Conservation (phyloP, 2,888 invertebrate genomes). For the Drosophila imparisetae region DNA sequence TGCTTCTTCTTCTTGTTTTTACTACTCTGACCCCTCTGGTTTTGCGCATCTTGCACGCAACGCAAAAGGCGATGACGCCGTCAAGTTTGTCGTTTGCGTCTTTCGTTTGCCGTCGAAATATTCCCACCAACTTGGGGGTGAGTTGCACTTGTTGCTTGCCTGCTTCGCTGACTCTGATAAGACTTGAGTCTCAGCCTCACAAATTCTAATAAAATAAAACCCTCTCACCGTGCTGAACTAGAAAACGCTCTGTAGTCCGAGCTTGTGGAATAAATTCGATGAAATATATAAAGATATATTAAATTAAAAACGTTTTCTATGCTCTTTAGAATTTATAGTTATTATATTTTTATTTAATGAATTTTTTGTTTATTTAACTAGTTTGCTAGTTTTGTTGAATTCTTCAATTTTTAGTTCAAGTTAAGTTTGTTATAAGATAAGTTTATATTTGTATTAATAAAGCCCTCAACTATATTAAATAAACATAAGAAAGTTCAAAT, state of each 20-base stretch:
- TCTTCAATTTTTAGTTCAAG: background rate
- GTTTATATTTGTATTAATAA: background rate
- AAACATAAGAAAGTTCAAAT: background rate
- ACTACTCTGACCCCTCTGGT: conserved; percentile 3
- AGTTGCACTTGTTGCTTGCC: conserved; percentile 40
- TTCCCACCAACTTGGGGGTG: conserved; percentile 47
- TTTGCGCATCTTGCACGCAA: conserved; percentile 61
- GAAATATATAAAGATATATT: background rate
- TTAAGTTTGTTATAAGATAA: background rate
- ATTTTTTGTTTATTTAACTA: background rate
- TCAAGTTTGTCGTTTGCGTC: conserved; percentile 73
- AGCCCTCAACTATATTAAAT: background rate
- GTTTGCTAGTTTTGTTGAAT: background rate
- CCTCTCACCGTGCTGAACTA: background rate
- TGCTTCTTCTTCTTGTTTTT: conserved; percentile 24
- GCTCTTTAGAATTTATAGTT: background rate
- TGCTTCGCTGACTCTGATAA: conserved; percentile 65
- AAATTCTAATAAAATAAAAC: conserved; percentile 26
- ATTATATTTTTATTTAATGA: background rate
- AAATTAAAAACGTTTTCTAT: background rate
- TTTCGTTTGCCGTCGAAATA: conserved; percentile 58
- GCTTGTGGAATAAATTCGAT: background rate
- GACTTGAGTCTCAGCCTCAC: conserved; percentile 39
- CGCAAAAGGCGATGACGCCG: conserved; percentile 10
- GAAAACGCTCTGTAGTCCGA: background rate